Base-by-base conservation (phyloP, 2,797 vertebrate genomes). In the Triplophysa bombifrons region DNA sequence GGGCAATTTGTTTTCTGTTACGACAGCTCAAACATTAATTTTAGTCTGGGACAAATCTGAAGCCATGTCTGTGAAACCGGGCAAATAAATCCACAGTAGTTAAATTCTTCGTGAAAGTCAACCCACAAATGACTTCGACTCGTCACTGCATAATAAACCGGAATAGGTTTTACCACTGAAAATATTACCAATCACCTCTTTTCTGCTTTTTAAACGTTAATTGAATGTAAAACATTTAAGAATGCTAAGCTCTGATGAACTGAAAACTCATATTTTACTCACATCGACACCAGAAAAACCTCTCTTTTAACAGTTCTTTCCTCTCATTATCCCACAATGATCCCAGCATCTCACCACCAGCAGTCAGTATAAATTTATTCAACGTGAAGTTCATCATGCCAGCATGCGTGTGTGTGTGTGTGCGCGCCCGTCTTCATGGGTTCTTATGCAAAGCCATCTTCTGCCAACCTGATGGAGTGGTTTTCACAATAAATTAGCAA, bases 301-400 rank as follows among this genome's bases (percentile, higher is more conserved):
- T 48, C 46, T 48, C 46, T 48, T 48, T 48, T 48, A 27, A 73
- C 7, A 56, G 67, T 72, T 75, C 50, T 68, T 48, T 50, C 22
- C 48, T 53, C 72, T 72, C 53, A 50, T 63, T 53, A 68, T 79
- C 67, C 64, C 60, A 69, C 14, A 30, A 75, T 72, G 78, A 69
- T 30, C 72, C 34, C 50, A 30, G 41, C 64, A 34, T 20, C 51
- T 60, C 55, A 53, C 61, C 12, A 46, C 50, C 53, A 78, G 70
- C 60, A 78, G 70, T 82, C 84, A 80, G 81, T 82, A 80, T 80
- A 80, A 75, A 74, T 82, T 89, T 78, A 72, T 91, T 84, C 82
- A 76, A 88, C 84, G 85, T 75, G 85, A 91, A 90, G 86, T 88
- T 83, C 89, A 92, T 90, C 88, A 92, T 88, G 89, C 84, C 90